These are phyloP conservation scores for Drosophila orosa DNA, from an alignment of 1,140 invertebrate genomes.

Conservation along the genomic window DNA sequence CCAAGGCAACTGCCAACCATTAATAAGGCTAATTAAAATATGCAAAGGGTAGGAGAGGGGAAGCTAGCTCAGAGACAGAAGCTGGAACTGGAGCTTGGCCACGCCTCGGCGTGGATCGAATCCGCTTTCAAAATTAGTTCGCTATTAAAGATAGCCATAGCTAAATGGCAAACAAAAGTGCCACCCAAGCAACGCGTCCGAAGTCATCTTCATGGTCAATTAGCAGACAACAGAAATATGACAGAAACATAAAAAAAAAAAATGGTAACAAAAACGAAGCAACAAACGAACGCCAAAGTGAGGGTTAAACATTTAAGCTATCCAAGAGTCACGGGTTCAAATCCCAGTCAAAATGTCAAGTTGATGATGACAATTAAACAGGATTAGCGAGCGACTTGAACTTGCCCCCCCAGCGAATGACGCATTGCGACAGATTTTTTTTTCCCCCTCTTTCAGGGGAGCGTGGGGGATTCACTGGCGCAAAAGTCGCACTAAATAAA, in stretches of 20 bases:
- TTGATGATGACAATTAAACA: conserved; percentile 56
- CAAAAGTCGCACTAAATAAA: conserved; percentile 46
- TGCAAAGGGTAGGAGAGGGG: conserved; percentile 30
- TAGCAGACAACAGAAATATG: conserved; percentile 74
- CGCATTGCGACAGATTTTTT: conserved; percentile 34
- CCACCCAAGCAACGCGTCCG: conserved; percentile 62
- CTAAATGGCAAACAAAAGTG: conserved; percentile 79
- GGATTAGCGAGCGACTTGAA: conserved; percentile 54
- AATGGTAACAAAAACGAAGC: conserved; percentile 13
- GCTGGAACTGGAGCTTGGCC: conserved; percentile 33
- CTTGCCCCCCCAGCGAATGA: conserved; percentile 53
- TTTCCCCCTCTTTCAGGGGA: background rate
- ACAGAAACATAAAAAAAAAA: conserved; percentile 32
- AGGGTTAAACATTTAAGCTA: conserved; percentile 52
- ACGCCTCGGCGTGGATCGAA: conserved; percentile 43
- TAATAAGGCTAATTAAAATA: conserved; percentile 77
- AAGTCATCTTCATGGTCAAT: conserved; percentile 73
- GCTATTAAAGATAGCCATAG: conserved; percentile 65
- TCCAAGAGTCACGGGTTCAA: conserved; percentile 50
- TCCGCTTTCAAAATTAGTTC: conserved; percentile 76
- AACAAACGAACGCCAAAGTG: conserved; percentile 12
- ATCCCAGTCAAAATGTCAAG: conserved; percentile 53
- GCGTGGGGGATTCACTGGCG: conserved; percentile 18
- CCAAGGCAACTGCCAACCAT: conserved; percentile 45
- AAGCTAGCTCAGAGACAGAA: conserved; percentile 36